phyloP scores from a whole-genome alignment of 1,140 invertebrate genomes.

The Drosophila kurseongensis region DNA sequence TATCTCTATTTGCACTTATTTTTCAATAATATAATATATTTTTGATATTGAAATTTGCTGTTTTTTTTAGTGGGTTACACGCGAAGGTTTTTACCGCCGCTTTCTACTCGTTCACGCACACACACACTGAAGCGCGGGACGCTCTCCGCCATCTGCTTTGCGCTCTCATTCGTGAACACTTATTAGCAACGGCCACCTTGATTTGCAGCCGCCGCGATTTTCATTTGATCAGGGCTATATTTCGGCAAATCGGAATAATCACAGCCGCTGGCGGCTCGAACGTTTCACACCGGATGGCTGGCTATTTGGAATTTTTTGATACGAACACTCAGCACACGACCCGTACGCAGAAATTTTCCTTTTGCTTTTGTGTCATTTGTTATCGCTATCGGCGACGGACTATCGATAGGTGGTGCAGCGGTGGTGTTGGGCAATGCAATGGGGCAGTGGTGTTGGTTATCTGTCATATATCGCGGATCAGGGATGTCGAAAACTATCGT shows the following conservation, averaged over 20 bases:
- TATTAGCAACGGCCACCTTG: slow-evolving; percentile 61
- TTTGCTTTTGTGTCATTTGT: slow-evolving; percentile 21
- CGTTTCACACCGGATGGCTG: slow-evolving; percentile 3
- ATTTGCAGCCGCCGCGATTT: slow-evolving; percentile 9
- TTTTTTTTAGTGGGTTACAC: slow-evolving; percentile 28
- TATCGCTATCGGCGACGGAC: background rate
- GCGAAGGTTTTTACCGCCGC: slow-evolving; percentile 76
- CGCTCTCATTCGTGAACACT: slow-evolving; percentile 78
- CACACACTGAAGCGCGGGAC: slow-evolving; percentile 64
- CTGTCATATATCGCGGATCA: background rate
- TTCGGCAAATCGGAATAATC: background rate
- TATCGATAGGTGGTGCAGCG: background rate
- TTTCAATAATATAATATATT: slow-evolving; percentile 25
- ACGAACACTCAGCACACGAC: slow-evolving; percentile 3
- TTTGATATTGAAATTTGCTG: slow-evolving; percentile 9
- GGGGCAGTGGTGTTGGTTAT: background rate
- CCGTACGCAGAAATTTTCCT: slow-evolving; percentile 18
- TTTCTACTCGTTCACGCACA: slow-evolving; percentile 70
- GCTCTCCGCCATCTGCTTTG: slow-evolving; percentile 78
- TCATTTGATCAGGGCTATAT: background rate
- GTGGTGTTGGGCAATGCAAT: background rate
- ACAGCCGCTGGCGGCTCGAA: background rate
- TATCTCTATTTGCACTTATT: background rate
- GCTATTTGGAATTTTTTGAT: background rate
- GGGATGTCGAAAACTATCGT: background rate